Evolutionary conservation across 2,888 invertebrate species (phyloP).

Genomic region (Carterocephalus palaemon): DNA sequence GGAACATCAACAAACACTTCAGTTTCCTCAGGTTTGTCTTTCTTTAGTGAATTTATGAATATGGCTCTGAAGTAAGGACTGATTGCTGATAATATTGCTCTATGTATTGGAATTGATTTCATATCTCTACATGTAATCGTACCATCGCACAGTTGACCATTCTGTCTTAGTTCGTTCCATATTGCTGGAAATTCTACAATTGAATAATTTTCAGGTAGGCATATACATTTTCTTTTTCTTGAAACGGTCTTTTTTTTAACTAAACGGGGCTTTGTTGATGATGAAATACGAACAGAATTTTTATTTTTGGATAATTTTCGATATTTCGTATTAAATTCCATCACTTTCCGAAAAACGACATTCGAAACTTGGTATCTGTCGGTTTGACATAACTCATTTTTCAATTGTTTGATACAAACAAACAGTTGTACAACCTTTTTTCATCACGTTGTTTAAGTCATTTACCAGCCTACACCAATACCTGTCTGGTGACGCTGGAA

Average conservation of each 20-base stretch:
- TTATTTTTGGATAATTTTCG: slow-evolving; percentile 77
- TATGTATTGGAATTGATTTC: slow-evolving; percentile 81
- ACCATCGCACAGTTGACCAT: slow-evolving; percentile 85
- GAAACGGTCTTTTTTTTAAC: slow-evolving; percentile 66
- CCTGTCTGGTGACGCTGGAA: too few relatives aligned
- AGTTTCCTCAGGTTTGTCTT: slow-evolving; percentile 79
- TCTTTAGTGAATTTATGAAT: slow-evolving; percentile 83
- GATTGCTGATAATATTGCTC: slow-evolving; percentile 84
- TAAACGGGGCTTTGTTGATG: slow-evolving; percentile 65
- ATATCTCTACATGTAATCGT: slow-evolving; percentile 81
- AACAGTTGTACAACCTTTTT: not conserved
- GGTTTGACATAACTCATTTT: slow-evolving; percentile 61
- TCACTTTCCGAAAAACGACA: slow-evolving; percentile 77
- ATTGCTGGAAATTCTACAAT: slow-evolving; percentile 82
- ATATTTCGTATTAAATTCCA: slow-evolving; percentile 78
- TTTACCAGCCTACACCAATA: too few relatives aligned
- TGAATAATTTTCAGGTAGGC: slow-evolving; percentile 79
- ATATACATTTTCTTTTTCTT: slow-evolving; percentile 79
- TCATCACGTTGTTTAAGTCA: too few relatives aligned
- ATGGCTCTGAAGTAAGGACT: slow-evolving; percentile 87
- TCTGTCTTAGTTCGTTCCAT: slow-evolving; percentile 83
- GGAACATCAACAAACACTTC: slow-evolving; percentile 81
- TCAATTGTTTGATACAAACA: slow-evolving; percentile 28
- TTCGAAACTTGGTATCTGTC: slow-evolving; percentile 75
- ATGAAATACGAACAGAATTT: slow-evolving; percentile 72